These are phyloP conservation scores for Coecobrya sp. DNA, from an alignment of 2,888 invertebrate genomes.

Conservation along the genomic window DNA sequence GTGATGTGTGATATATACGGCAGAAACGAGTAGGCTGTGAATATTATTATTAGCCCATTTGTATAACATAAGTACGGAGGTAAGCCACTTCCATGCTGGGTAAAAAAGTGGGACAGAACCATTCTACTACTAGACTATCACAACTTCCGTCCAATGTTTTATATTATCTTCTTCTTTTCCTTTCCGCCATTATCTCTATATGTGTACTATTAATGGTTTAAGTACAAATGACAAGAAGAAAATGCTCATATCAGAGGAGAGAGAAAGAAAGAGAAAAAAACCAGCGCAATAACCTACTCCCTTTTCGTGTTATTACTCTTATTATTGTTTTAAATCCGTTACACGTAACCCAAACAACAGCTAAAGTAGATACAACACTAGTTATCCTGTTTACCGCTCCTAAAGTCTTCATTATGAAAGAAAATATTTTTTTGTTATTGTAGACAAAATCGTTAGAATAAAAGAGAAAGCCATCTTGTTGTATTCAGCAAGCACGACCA, in stretches of 20 bases:
- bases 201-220: background rate
- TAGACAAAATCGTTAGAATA: background rate
- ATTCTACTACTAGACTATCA: background rate
- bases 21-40: background rate
- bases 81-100: background rate
- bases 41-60: background rate
- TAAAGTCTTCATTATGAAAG: background rate
- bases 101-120: background rate
- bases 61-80: background rate
- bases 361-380: background rate
- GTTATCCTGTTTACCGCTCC: background rate
- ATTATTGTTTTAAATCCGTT: background rate
- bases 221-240: constrained; percentile 8
- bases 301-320: background rate
- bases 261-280: too few species aligned
- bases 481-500: constrained; percentile 16
- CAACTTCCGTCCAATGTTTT: background rate
- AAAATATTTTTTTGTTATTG: background rate
- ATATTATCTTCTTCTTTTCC: background rate
- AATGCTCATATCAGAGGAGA: background rate
- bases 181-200: background rate
- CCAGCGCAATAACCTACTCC: too few species aligned
- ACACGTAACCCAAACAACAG: background rate
- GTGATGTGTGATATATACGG: background rate
- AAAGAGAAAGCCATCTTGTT: background rate